These are phyloP conservation scores for Melipona bicolor DNA, from an alignment of 2,888 invertebrate species.

Conservation along the genomic window DNA sequence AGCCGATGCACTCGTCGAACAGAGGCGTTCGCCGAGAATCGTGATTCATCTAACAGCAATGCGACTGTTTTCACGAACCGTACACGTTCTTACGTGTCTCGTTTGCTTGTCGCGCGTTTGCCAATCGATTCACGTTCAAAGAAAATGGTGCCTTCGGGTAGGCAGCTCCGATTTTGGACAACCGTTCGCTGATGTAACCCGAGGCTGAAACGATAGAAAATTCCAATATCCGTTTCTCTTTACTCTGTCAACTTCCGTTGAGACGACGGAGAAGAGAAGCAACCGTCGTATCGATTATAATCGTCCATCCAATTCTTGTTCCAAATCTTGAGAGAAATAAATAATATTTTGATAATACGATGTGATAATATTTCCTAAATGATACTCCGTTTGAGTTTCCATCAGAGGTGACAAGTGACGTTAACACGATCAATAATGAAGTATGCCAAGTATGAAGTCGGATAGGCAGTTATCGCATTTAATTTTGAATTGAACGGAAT, in stretches of 20 bases:
- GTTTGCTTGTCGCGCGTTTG: background rate
- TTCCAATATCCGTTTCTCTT: background rate
- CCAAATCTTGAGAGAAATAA: no score
- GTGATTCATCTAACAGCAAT: constrained; percentile 50
- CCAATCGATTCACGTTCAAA: background rate
- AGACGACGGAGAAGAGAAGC: background rate
- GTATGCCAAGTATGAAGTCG: no score
- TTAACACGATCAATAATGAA: background rate
- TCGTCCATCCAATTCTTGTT: no score
- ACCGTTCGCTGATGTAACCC: constrained; percentile 5
- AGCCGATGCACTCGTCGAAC: constrained; percentile 40
- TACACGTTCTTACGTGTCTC: constrained; percentile 5
- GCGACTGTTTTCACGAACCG: constrained; percentile 26
- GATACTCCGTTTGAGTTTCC: background rate
- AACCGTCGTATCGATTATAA: background rate
- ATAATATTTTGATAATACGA: no score
- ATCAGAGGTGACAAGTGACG: background rate
- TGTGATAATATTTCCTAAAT: background rate
- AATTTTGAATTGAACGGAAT: background rate
- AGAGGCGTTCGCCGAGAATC: constrained; percentile 25
- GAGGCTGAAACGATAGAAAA: constrained; percentile 14
- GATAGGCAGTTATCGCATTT: constrained; percentile 17
- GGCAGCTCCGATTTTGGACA: constrained; percentile 1
- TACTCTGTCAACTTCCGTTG: constrained; percentile 22
- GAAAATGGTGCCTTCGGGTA: background rate